These are phyloP conservation scores for Triplophysa bombifrons DNA, from an alignment of 2,797 vertebrate species.

Conservation along the genomic window DNA sequence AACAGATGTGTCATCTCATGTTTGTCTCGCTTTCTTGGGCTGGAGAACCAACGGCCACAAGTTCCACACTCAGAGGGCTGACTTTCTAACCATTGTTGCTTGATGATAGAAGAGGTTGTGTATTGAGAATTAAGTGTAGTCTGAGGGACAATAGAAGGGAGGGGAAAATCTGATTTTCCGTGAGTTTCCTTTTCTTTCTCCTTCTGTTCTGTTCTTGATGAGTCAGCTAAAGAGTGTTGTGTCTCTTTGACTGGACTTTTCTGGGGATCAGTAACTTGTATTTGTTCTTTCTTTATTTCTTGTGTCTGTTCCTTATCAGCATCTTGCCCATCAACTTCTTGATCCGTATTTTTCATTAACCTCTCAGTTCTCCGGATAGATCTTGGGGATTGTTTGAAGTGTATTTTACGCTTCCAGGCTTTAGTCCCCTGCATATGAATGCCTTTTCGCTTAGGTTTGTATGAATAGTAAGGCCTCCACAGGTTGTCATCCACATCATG, in stretches of 20 bases:
- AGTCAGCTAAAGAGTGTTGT: conserved; percentile 50
- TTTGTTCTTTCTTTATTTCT: conserved; percentile 45
- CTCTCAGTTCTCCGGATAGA: conserved; percentile 78
- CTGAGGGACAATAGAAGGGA: conserved; percentile 56
- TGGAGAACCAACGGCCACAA: conserved; percentile 86
- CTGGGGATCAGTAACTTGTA: conserved; percentile 27
- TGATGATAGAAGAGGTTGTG: conserved; percentile 66
- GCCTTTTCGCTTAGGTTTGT: conserved; percentile 87
- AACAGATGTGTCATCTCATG: conserved; percentile 85
- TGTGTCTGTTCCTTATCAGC: conserved; percentile 63
- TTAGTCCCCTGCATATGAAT: conserved; percentile 79
- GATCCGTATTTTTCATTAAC: conserved; percentile 68
- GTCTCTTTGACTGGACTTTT: conserved; percentile 48
- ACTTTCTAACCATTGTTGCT: conserved; percentile 75
- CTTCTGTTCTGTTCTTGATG: conserved; percentile 64
- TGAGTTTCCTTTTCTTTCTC: conserved; percentile 64
- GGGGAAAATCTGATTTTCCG: conserved; percentile 59
- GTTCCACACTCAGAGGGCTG: conserved; percentile 81
- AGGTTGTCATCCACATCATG: conserved; percentile 85
- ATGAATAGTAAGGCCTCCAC: conserved; percentile 91
- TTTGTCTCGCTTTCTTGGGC: conserved; percentile 83
- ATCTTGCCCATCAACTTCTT: conserved; percentile 68
- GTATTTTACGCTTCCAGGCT: conserved; percentile 82
- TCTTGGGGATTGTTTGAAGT: conserved; percentile 79
- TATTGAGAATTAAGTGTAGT: conserved; percentile 64